Evolutionary conservation across 2,888 invertebrate species (phyloP).

Genomic region (Frankliniella fusca): DNA sequence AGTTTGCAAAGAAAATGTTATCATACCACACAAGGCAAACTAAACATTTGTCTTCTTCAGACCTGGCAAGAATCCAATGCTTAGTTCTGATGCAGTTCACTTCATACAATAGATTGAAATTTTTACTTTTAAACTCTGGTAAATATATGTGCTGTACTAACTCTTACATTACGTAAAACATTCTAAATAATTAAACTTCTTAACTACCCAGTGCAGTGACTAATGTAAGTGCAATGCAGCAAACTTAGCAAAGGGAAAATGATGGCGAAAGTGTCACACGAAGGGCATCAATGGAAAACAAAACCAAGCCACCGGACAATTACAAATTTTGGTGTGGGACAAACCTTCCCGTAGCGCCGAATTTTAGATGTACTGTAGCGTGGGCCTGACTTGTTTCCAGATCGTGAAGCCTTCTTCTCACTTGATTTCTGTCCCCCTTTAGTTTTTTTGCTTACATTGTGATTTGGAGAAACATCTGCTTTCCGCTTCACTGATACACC

Average conservation of each 20-base stretch:
- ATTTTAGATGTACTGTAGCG: slow-evolving; percentile 19
- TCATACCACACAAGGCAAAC: no score
- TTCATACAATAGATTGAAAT: no score
- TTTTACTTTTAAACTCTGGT: no score
- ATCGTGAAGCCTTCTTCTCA: slow-evolving; percentile 18
- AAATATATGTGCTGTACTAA: no score
- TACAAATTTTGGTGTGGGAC: neutral
- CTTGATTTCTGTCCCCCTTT: slow-evolving; percentile 3
- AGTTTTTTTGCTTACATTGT: slow-evolving; percentile 10
- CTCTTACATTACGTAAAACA: no score
- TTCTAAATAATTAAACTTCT: no score
- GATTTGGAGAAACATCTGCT: neutral
- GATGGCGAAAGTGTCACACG: neutral
- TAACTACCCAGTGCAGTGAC: no score
- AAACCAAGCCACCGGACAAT: neutral
- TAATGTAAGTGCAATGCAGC: no score
- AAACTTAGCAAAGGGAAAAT: neutral
- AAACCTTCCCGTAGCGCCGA: slow-evolving; percentile 25
- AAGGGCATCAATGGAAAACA: neutral
- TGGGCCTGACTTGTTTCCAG: neutral
- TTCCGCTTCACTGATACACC: neutral
- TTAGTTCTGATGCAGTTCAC: no score
- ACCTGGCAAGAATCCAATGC: no score
- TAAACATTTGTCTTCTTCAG: no score
- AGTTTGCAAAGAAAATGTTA: no score